Conservation (phyloP, 2,113 vertebrate species). For the Herpailurus yagouaroundi region DNA sequence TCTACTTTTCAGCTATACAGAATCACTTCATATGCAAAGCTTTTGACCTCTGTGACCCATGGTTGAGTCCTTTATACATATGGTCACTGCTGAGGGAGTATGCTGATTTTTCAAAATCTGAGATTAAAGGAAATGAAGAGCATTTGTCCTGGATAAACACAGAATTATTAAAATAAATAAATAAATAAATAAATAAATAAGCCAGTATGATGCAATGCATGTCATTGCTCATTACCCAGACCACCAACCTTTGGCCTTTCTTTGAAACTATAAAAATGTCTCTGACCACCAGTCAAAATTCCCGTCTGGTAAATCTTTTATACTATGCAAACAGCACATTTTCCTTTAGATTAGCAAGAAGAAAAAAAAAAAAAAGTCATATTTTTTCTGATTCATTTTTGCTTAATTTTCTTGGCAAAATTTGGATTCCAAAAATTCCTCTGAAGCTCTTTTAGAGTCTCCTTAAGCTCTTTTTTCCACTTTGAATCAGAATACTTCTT, state of each 20-base stretch:
- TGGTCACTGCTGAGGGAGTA: neutral
- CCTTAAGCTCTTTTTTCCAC: neutral
- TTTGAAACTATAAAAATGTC: neutral
- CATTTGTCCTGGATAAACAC: neutral
- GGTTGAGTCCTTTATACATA: neutral
- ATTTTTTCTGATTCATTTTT: neutral
- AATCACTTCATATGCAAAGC: neutral
- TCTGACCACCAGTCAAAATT: neutral
- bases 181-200: neutral
- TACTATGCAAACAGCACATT: neutral
- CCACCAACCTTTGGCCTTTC: neutral
- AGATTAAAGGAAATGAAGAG: neutral
- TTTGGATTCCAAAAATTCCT: neutral
- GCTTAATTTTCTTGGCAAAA: neutral
- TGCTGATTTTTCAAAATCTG: neutral
- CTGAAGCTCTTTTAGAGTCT: neutral
- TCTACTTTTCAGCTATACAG: neutral
- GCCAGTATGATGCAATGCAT: neutral
- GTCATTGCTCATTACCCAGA: neutral
- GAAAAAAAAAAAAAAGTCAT: neutral
- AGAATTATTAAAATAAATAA: neutral
- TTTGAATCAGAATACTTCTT: neutral
- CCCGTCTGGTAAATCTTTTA: neutral
- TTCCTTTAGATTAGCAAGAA: neutral
- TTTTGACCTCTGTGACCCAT: neutral